Conservation (phyloP, 2,113 vertebrate species). For the Connochaetes taurinus region DNA sequence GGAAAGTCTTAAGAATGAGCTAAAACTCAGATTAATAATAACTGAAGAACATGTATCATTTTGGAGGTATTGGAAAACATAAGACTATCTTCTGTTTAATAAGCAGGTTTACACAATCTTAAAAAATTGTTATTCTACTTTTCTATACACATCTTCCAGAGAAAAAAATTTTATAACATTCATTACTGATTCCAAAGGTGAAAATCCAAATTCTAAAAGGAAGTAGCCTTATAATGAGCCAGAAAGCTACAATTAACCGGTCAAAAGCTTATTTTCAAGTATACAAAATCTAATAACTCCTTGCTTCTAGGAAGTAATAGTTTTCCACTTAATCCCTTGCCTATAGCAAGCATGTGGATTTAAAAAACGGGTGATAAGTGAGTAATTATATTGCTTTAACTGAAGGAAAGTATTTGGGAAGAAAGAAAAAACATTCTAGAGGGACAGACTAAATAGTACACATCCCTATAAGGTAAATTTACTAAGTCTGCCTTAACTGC, state of each 20-base stretch:
- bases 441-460: background rate
- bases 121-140: background rate
- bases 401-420: background rate
- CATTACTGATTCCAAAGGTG: background rate
- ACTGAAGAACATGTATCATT: background rate
- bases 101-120: background rate
- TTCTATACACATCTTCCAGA: background rate
- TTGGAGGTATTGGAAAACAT: background rate
- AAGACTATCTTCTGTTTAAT: background rate
- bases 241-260: background rate
- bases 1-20: background rate
- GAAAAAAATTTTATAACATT: slow-evolving; percentile 25
- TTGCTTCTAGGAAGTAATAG: background rate
- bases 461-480: background rate
- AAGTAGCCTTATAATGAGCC: background rate
- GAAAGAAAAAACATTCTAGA: background rate
- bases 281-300: background rate
- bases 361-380: background rate
- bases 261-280: background rate
- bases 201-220: background rate
- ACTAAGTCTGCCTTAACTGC: background rate
- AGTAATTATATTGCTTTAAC: background rate
- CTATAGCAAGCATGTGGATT: background rate
- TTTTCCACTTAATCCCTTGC: background rate
- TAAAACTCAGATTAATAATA: background rate